Evolutionary conservation across 2,888 invertebrate genomes (phyloP).

Genomic region (Macropis europaea): DNA sequence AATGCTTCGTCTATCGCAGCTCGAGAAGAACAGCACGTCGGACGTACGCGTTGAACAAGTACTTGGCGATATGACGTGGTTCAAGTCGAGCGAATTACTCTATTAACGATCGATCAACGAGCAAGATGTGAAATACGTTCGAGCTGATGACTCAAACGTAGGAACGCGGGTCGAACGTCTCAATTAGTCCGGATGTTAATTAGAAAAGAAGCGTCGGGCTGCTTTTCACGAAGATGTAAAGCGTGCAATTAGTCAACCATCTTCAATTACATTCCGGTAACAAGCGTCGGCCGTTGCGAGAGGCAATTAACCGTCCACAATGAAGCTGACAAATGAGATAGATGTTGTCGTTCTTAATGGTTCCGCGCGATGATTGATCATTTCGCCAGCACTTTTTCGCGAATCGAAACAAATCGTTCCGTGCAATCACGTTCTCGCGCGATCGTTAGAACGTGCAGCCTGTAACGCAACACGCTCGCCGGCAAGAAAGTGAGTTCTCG

Average conservation of each 20-base stretch:
- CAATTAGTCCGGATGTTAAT: conserved; percentile 46
- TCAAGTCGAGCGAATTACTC: not conserved
- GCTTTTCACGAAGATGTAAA: conserved; percentile 49
- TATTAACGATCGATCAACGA: conserved; percentile 11
- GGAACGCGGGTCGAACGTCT: conserved; percentile 21
- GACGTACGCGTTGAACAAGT: not conserved
- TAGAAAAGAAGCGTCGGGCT: conserved; percentile 34
- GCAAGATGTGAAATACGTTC: not conserved
- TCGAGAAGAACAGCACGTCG: not conserved
- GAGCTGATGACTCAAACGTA: conserved; percentile 16
- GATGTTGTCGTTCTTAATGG: conserved; percentile 41
- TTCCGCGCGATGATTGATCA: conserved; percentile 46
- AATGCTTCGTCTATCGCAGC: no score
- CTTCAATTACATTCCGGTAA: conserved; percentile 48
- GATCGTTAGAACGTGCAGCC: no score
- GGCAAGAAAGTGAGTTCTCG: no score
- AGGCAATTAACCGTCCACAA: conserved; percentile 49
- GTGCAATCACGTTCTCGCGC: not conserved
- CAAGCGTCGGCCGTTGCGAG: conserved; percentile 28
- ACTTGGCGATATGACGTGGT: conserved; percentile 4
- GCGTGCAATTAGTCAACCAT: conserved; percentile 50
- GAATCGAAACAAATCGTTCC: not conserved
- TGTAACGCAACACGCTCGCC: no score
- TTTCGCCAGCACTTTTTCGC: conserved; percentile 28
- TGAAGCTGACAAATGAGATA: conserved; percentile 55